Evolutionary conservation across 1,140 invertebrate genomes (phyloP).

Genomic region (Drosophila sp.): DNA sequence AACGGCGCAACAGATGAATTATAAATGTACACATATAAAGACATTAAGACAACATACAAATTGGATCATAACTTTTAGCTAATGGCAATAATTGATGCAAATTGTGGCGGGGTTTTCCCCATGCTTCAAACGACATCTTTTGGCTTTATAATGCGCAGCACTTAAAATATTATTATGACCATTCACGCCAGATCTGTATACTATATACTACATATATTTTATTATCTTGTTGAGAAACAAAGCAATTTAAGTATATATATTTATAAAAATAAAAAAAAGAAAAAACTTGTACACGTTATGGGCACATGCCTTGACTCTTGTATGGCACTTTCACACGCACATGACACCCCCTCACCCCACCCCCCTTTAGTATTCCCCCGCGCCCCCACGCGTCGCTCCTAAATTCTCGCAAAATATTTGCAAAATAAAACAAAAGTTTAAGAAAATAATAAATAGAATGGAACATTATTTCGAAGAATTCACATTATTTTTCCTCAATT

Average conservation of each 20-base stretch:
- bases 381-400: constrained; percentile 58
- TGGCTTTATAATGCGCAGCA: constrained; percentile 19
- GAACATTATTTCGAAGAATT: constrained; percentile 54
- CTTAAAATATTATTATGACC: constrained; percentile 18
- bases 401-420: constrained; percentile 58
- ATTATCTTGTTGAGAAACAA: constrained; percentile 34
- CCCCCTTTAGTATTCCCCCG: constrained; percentile 3
- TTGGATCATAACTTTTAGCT: constrained; percentile 22
- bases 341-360: constrained; percentile 25
- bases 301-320: constrained; percentile 19
- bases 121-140: constrained; percentile 21
- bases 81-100: constrained; percentile 26
- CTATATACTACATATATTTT: constrained; percentile 21
- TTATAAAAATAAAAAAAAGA: constrained; percentile 11
- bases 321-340: constrained; percentile 69
- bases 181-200: constrained; percentile 2
- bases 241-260: constrained; percentile 27
- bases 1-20: constrained; percentile 11
- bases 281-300: constrained; percentile 34
- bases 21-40: not conserved
- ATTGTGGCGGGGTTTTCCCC: constrained; percentile 38
- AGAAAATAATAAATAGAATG: constrained; percentile 36
- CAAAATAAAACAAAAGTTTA: constrained; percentile 25
- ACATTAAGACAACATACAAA: constrained; percentile 19
- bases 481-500: constrained; percentile 40